Base-by-base conservation (phyloP, 2,113 vertebrate genomes). In the Chrysochloris asiatica region DNA sequence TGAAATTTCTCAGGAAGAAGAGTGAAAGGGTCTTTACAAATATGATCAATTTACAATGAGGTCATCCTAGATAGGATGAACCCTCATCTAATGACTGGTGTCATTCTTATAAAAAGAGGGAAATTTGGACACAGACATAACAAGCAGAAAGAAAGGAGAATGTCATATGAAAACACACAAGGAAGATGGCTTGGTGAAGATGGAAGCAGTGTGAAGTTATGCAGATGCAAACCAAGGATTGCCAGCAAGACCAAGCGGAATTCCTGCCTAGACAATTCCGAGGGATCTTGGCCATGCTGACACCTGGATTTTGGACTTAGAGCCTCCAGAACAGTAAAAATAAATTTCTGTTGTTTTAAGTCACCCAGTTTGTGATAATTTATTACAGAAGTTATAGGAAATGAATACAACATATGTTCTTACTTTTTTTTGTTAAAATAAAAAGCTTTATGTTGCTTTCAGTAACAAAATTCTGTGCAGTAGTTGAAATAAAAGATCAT, bases 221-320 rank as follows among this genome's bases (percentile, higher is more conserved):
- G 8, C 59, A 30, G 26, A 24, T 61, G 59, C 28, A 61, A 61
- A 8, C 59, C 59, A 61, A 61, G n/a, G 61, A 59, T 59, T 28
- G 56, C 24, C 9, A 24, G 56, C 24, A 30, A 63, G 61, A 22
- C 61, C 33, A 33, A 33, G 61, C 4, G 16, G 12, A 12, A 33
- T 63, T 63, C 13, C 14, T 63, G 28, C 61, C 10, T 30, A 63
- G 13, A 63, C 28, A 63, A 33, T 63, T 63, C 61, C 30, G 33
- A 63, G 28, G 61, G 61, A 63, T 4, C 61, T 33, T 16, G 30
- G 30, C 8, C 61, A 28, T 63, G 61, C 61, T 33, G 30, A 21
- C 38, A 52, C 63, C 76, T 83, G 67, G 72, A 81, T 81, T 87
- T 83, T 52, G 47, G 24, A 67, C 67, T 88, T 84, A 36, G 61